phyloP scores from a whole-genome alignment of 1,140 invertebrate species.

The Caenorhabditis inopinata region DNA sequence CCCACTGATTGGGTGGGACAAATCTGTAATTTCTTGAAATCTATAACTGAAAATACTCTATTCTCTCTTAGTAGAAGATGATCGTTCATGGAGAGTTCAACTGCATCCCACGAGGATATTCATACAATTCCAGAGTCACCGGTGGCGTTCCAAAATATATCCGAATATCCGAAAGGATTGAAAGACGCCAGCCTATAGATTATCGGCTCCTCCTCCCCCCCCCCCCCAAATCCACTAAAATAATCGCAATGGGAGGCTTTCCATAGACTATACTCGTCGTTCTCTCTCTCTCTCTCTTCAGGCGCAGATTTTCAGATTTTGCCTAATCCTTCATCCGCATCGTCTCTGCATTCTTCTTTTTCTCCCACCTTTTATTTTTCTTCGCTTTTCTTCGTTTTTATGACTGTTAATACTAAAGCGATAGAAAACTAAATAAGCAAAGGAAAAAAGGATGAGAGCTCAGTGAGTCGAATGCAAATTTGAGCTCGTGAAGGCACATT shows the following conservation, averaged over 20 bases:
- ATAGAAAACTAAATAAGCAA: background rate
- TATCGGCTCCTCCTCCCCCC: background rate
- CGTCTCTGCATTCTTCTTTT: background rate
- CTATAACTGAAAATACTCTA: too few relatives aligned
- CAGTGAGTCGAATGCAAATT: background rate
- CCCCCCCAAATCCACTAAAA: conserved; percentile 1
- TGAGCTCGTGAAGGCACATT: background rate
- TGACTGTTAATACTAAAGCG: background rate
- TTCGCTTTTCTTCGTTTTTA: background rate
- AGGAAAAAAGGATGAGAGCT: background rate
- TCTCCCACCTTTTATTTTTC: background rate
- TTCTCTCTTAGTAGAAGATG: too few relatives aligned
- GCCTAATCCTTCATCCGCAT: background rate
- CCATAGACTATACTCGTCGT: background rate
- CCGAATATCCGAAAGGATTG: background rate
- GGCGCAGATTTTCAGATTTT: conserved; percentile 27
- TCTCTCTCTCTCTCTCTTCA: background rate
- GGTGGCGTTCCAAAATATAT: conserved; percentile 15
- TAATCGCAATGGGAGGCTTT: conserved; percentile 10
- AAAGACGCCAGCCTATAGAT: background rate
- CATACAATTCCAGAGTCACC: too few relatives aligned
- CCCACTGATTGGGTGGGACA: too few relatives aligned
- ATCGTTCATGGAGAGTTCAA: too few relatives aligned
- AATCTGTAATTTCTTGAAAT: too few relatives aligned
- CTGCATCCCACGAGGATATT: too few relatives aligned